phyloP scores from a whole-genome alignment of 2,888 invertebrate genomes.

The Tachina fera region DNA sequence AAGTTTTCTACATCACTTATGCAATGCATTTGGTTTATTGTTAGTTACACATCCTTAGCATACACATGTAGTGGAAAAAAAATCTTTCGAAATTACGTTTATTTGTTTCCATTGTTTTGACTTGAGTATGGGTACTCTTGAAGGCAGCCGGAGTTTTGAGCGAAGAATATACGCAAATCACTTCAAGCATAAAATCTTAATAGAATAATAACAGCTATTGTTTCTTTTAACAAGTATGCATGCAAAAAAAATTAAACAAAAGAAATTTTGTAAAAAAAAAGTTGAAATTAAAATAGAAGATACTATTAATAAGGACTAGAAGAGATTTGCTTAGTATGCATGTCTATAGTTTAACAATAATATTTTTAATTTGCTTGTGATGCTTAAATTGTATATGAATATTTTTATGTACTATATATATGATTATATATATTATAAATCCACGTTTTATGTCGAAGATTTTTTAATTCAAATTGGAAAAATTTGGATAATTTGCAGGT shows the following conservation, averaged over 20 bases:
- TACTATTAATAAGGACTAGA: constrained; percentile 15
- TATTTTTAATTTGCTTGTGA: neutral
- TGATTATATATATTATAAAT: too few species aligned
- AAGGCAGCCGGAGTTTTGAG: constrained; percentile 72
- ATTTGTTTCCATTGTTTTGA: constrained; percentile 51
- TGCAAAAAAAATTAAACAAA: constrained; percentile 32
- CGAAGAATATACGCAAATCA: constrained; percentile 70
- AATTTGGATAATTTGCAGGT: too few species aligned
- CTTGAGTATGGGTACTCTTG: constrained; percentile 2
- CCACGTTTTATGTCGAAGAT: too few species aligned
- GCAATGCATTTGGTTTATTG: constrained; percentile 63
- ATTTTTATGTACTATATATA: neutral
- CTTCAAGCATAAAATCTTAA: constrained; percentile 81
- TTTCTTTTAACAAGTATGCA: constrained; percentile 70
- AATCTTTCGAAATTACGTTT: constrained; percentile 57
- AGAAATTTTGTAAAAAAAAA: constrained; percentile 26
- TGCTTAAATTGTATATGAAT: neutral
- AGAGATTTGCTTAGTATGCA: constrained; percentile 14
- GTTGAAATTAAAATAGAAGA: constrained; percentile 21
- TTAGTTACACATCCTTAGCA: constrained; percentile 64
- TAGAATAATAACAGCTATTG: constrained; percentile 81
- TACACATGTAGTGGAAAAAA: constrained; percentile 2
- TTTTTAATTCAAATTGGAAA: too few species aligned
- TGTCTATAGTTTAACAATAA: neutral
- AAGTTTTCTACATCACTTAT: constrained; percentile 61